Base-by-base conservation (phyloP, 2,113 vertebrate species). In the Rousettus leschenaultii region DNA sequence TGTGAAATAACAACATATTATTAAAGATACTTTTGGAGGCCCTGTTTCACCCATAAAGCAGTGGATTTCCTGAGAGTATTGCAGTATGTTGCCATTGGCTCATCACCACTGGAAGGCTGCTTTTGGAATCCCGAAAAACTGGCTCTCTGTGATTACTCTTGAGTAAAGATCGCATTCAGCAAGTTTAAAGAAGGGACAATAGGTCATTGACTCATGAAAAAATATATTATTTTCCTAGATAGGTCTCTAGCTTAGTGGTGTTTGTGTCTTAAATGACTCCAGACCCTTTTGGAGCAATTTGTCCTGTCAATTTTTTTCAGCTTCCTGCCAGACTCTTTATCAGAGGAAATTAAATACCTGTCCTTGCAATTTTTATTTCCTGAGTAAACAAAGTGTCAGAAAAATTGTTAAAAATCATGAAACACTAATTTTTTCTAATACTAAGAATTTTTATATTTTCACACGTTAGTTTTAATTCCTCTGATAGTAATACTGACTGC, bases 261-360 rank as follows among this genome's bases (percentile, higher is more conserved):
- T 40, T 83, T 38, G 30, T 2, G 21, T 90, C 91, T 90, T 93
- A 55, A 84, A 71, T 61, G 91, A 94, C 12, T 48, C 35, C 15
- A 33, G 75, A 35, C 11, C 88, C 51, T 83, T 73, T 66, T 11
- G 28, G 43, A 92, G 22, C 18, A 43, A 91, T 43, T n/a, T 26
- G 61, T 43, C 33, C 53, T 80, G 40, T 88, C 8, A 21, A 19
- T 30, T 63, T 83, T 18, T 86, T 79, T 53, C 71, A 74, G 86
- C 66, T 96, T 94, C 80, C 94, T 92, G 80, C 53, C 53, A 89
- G 77, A 6, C 40, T 86, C 55, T 87, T 68, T 48, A 71, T 90
- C 77, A 86, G 94, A 90, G 95, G 61, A 94, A 97, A 95, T 92
- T 19, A 85, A 94, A 68, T 90, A 40, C 38, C 19, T 68, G 15